A percentile compares a stretch with the other conserved stretches of the same genome.
These are phyloP conservation scores for Parauchenoglanis punctatus DNA, from an alignment of 2,797 vertebrate genomes.

Conservation along the genomic window DNA sequence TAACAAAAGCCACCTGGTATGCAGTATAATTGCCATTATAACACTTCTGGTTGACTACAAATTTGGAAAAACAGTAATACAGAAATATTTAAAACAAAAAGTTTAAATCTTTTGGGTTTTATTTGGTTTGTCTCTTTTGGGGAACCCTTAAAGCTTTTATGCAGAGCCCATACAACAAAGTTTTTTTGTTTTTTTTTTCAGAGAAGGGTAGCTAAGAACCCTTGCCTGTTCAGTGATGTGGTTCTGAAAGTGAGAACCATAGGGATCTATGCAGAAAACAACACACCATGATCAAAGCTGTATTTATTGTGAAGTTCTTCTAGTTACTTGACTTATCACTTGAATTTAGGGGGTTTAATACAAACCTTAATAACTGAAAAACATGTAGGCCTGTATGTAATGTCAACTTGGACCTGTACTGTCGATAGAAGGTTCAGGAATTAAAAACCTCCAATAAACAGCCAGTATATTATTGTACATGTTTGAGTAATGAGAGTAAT, in stretches of 20 bases:
- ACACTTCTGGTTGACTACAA: not conserved
- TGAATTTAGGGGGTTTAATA: not conserved
- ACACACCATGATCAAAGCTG: not conserved
- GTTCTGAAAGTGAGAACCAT: not conserved
- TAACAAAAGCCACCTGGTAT: not conserved
- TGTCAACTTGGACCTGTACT: not conserved
- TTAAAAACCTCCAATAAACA: not conserved
- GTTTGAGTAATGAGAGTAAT: not conserved
- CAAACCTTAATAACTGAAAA: not conserved
- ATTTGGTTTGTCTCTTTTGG: not conserved
- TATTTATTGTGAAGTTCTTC: not conserved
- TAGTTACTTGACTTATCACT: not conserved
- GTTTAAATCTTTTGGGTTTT: not conserved
- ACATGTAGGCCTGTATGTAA: not conserved
- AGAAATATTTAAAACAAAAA: not conserved
- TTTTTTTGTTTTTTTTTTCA: not conserved
- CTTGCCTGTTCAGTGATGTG: not conserved
- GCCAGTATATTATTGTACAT: not conserved
- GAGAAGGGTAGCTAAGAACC: not conserved
- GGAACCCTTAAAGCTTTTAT: not conserved
- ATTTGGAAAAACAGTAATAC: not conserved
- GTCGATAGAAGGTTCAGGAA: not conserved
- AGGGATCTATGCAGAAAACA: not conserved
- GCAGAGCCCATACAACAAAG: not conserved
- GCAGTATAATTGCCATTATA: not conserved